Conservation (phyloP, 2,888 invertebrate species). For the Dolichopus griseipennis region DNA sequence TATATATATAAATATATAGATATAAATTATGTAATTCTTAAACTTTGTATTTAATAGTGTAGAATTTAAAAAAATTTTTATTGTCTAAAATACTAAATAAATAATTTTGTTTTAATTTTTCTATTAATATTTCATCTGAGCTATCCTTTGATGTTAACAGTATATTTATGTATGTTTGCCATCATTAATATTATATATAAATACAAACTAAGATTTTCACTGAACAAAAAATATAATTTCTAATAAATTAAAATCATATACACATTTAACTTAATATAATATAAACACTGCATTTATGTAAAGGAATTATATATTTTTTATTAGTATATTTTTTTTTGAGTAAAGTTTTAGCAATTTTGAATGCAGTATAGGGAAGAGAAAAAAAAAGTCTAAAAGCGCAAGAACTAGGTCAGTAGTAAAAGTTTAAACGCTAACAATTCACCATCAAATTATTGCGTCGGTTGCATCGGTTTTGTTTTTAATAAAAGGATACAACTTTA, state of each 20-base stretch:
- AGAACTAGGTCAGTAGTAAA: conserved; percentile 26
- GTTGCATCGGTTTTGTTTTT: neutral
- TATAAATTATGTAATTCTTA: too few species aligned
- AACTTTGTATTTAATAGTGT: too few species aligned
- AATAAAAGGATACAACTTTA: neutral
- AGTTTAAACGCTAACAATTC: conserved; percentile 22
- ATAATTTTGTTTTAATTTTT: too few species aligned
- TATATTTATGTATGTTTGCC: too few species aligned
- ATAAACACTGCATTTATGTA: neutral
- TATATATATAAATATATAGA: too few species aligned
- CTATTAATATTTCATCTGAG: too few species aligned
- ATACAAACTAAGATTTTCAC: too few species aligned
- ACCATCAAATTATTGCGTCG: conserved; percentile 7
- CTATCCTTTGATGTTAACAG: too few species aligned
- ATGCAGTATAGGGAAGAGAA: neutral
- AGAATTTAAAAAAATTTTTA: too few species aligned
- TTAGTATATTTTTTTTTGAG: too few species aligned
- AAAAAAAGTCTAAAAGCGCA: conserved; percentile 11
- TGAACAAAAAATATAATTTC: neutral
- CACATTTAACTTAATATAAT: neutral
- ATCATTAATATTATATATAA: too few species aligned
- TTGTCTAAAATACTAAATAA: too few species aligned
- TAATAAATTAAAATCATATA: neutral
- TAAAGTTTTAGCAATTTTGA: neutral
- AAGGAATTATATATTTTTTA: neutral